Percentiles rank a stretch among this genome's conserved stretches.
phyloP scores from a whole-genome alignment of 1,140 invertebrate species.

The Trichonephila inaurata region DNA sequence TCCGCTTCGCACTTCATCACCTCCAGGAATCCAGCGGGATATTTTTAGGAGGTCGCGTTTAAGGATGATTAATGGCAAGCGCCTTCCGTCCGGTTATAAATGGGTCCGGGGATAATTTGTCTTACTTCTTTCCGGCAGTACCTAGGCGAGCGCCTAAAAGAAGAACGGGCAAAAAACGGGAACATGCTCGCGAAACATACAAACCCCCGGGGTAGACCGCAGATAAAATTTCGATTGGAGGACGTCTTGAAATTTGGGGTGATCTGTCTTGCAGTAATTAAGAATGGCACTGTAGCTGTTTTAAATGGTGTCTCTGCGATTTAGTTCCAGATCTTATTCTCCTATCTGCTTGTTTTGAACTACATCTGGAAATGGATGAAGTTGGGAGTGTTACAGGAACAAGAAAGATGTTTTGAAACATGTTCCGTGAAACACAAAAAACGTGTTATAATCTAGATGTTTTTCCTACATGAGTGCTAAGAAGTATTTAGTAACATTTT shows the following conservation, averaged over 20 bases:
- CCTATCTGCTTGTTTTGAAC: too few relatives aligned
- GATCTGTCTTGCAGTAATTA: conserved; percentile 68
- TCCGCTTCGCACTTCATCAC: conserved; percentile 74
- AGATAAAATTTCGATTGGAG: conserved; percentile 53
- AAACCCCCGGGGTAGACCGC: conserved; percentile 55
- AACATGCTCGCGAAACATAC: conserved; percentile 41
- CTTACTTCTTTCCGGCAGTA: conserved; percentile 63
- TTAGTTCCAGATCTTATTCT: too few relatives aligned
- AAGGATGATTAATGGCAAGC: conserved; percentile 73
- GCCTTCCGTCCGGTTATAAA: conserved; percentile 73
- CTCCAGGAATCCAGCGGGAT: conserved; percentile 68
- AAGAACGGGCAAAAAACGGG: conserved; percentile 2
- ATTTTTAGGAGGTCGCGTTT: conserved; percentile 75
- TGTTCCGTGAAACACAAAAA: too few relatives aligned
- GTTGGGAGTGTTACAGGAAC: too few relatives aligned
- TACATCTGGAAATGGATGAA: too few relatives aligned
- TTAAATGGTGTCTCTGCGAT: background rate
- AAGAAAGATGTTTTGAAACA: too few relatives aligned
- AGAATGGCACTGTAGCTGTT: background rate
- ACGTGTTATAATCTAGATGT: too few relatives aligned
- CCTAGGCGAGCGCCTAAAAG: conserved; percentile 42
- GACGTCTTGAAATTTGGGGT: conserved; percentile 10
- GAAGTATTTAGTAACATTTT: too few relatives aligned
- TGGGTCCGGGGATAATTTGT: conserved; percentile 70
- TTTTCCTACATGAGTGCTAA: too few relatives aligned